Evolutionary conservation across 2,797 vertebrate genomes (phyloP).

Genomic region (Pipistrellus pygmaeus): DNA sequence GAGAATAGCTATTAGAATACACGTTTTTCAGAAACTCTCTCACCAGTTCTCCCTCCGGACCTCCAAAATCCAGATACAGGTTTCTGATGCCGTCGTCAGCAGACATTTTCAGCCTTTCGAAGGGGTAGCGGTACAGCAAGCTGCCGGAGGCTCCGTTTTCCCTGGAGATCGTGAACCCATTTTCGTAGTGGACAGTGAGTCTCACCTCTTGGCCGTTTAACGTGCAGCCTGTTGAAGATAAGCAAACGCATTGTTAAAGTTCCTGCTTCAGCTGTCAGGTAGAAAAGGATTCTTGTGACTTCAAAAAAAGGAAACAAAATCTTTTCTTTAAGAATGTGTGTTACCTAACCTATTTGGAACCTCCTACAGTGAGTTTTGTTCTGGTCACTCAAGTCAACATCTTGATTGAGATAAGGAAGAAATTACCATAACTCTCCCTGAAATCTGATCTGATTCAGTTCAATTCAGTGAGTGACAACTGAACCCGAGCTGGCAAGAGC

Average conservation of each 20-base stretch:
- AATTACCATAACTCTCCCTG: neutral
- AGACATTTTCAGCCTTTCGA: conserved; percentile 96
- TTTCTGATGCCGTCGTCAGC: conserved; percentile 95
- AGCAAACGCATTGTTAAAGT: neutral
- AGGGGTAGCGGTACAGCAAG: conserved; percentile 94
- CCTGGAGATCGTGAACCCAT: conserved; percentile 93
- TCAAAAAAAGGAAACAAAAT: neutral
- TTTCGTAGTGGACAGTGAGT: conserved; percentile 95
- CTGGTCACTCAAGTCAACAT: conserved; percentile 28
- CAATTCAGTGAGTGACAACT: neutral
- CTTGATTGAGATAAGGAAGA: neutral
- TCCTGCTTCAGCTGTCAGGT: conserved; percentile 22
- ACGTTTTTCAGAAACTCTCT: conserved; percentile 69
- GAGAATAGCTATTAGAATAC: neutral
- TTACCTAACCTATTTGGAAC: conserved; percentile 17
- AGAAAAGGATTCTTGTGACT: conserved; percentile 50
- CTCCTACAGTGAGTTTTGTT: neutral
- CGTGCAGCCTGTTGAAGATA: conserved; percentile 90
- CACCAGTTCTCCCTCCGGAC: conserved; percentile 98
- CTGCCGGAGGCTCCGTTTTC: conserved; percentile 86
- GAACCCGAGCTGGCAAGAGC: neutral
- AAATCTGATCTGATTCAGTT: conserved; percentile 21
- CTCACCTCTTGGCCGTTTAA: conserved; percentile 93
- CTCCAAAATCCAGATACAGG: conserved; percentile 97
- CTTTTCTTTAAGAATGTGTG: conserved; percentile 32